These are phyloP conservation scores for Thera obeliscata DNA, from an alignment of 2,888 invertebrate species.

Conservation along the genomic window DNA sequence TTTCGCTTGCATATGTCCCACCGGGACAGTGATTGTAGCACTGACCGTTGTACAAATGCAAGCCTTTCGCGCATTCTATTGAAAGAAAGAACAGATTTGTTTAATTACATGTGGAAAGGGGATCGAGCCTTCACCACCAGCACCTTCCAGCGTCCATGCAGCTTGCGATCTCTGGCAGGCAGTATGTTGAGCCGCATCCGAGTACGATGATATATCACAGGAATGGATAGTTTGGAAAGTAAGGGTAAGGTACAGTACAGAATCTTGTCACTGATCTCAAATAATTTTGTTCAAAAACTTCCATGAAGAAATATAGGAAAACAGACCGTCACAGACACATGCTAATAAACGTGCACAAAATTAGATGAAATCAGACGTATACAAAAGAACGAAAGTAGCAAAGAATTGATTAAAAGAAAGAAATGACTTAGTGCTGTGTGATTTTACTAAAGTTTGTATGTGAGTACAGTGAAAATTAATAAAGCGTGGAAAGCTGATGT, in stretches of 20 bases:
- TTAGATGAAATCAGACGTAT: constrained; percentile 77
- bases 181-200: constrained; percentile 67
- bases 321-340: constrained; percentile 58
- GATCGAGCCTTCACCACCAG: constrained; percentile 72
- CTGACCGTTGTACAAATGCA: constrained; percentile 84
- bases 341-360: constrained; percentile 73
- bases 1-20: constrained; percentile 76
- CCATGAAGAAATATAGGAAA: constrained; percentile 44
- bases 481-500: constrained; percentile 51
- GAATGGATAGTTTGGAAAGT: constrained; percentile 54
- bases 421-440: constrained; percentile 36
- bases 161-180: constrained; percentile 65
- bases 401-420: constrained; percentile 31
- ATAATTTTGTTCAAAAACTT: constrained; percentile 66
- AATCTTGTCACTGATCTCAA: constrained; percentile 84
- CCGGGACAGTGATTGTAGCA: constrained; percentile 86
- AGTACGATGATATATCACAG: constrained; percentile 61
- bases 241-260: constrained; percentile 62
- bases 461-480: constrained; percentile 40
- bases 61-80: constrained; percentile 87
- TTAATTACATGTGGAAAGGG: constrained; percentile 62
- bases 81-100: constrained; percentile 74
- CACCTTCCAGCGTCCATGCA: constrained; percentile 80
- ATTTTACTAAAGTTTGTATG: constrained; percentile 8
- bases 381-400: constrained; percentile 36